These are phyloP conservation scores for Trichogramma dendrolimi DNA, from an alignment of 2,888 invertebrate genomes.

Conservation along the genomic window DNA sequence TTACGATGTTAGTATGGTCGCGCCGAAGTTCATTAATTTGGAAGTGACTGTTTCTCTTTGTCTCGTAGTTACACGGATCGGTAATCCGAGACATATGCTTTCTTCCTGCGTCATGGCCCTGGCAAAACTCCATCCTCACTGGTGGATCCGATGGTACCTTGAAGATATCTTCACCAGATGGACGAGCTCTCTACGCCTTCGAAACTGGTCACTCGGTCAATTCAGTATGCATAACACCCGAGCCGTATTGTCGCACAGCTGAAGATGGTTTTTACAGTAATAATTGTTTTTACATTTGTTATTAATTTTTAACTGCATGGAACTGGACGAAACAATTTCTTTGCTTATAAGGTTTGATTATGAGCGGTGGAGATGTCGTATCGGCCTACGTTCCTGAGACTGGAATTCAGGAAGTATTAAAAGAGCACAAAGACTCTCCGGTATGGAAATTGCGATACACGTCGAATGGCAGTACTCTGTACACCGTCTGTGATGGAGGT, in stretches of 20 bases:
- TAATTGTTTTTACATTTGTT: conserved; percentile 23
- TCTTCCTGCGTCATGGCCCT: conserved; percentile 54
- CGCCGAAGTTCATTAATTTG: not conserved
- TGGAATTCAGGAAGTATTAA: conserved; percentile 50
- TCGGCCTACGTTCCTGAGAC: conserved; percentile 52
- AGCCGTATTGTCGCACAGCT: conserved; percentile 46
- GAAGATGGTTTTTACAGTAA: conserved; percentile 52
- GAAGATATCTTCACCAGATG: conserved; percentile 52
- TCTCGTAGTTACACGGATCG: conserved; percentile 49
- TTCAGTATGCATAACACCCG: conserved; percentile 52
- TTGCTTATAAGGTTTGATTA: conserved; percentile 46
- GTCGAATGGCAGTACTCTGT: conserved; percentile 52
- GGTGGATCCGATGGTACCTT: conserved; percentile 51
- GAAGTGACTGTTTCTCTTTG: conserved; percentile 7
- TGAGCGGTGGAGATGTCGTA: conserved; percentile 52
- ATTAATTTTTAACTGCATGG: not conserved
- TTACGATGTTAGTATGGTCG: conserved; percentile 49
- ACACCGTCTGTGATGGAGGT: conserved; percentile 52
- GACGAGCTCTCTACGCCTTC: conserved; percentile 50
- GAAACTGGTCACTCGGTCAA: conserved; percentile 51
- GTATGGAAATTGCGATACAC: conserved; percentile 54
- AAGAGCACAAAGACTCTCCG: conserved; percentile 48
- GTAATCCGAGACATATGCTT: conserved; percentile 53
- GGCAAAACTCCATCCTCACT: conserved; percentile 51
- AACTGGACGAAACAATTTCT: not conserved